A percentile compares a stretch with the other conserved stretches of the same genome.
Evolutionary conservation across 1,140 invertebrate genomes (phyloP).

Genomic region (Drosophila cardini): DNA sequence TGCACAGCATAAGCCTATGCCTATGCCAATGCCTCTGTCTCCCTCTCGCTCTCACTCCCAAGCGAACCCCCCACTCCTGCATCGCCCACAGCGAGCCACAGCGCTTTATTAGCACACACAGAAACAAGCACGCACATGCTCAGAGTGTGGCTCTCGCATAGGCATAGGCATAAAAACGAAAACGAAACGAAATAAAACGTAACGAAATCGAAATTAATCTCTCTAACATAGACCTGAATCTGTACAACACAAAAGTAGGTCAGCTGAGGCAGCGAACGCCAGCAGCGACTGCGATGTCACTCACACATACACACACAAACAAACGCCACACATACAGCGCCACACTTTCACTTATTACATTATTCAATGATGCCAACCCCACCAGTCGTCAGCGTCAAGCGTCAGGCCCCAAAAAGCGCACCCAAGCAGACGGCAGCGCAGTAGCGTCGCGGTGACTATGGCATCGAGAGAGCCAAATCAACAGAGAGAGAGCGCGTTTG

Average conservation of each 20-base stretch:
- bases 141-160: slow-evolving; percentile 26
- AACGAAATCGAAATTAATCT: slow-evolving; percentile 84
- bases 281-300: slow-evolving; percentile 27
- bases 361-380: slow-evolving; percentile 70
- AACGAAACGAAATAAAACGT: slow-evolving; percentile 43
- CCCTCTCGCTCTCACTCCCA: too few species aligned
- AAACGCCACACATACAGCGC: slow-evolving; percentile 29
- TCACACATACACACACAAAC: too few species aligned
- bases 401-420: slow-evolving; percentile 60
- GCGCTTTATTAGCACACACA: slow-evolving; percentile 49
- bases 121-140: slow-evolving; percentile 33
- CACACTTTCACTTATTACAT: slow-evolving; percentile 85
- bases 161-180: slow-evolving; percentile 57
- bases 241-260: slow-evolving; percentile 83
- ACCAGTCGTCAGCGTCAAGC: slow-evolving; percentile 22
- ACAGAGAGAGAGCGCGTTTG: slow-evolving; percentile 14
- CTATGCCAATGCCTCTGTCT: not conserved
- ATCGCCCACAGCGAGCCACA: not conserved
- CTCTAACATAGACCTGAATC: slow-evolving; percentile 85
- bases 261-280: slow-evolving; percentile 64
- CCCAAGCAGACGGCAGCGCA: slow-evolving; percentile 22
- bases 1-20: slow-evolving; percentile 33
- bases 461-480: slow-evolving; percentile 4
- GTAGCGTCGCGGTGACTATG: slow-evolving; percentile 20
- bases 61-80: not conserved